A percentile compares a stretch with the other conserved stretches of the same genome.
phyloP scores from a whole-genome alignment of 2,888 invertebrate species.

The Villa cingulata region DNA sequence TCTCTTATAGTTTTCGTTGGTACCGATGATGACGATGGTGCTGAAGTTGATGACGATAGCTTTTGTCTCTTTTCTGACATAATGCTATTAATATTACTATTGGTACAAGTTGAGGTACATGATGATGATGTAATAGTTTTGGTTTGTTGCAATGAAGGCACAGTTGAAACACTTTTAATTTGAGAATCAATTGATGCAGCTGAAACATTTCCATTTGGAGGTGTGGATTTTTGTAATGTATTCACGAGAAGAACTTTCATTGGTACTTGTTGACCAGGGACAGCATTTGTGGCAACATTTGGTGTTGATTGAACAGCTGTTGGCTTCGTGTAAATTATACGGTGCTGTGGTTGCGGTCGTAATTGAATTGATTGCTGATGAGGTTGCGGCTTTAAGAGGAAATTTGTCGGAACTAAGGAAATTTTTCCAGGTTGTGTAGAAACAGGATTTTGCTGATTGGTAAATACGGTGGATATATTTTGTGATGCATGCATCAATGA shows the following conservation, averaged over 20 bases:
- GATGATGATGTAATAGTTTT: no score
- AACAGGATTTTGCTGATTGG: constrained; percentile 3
- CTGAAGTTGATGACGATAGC: no score
- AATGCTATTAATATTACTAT: no score
- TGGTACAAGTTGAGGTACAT: background rate
- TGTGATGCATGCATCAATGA: constrained; percentile 6
- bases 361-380: constrained; percentile 14
- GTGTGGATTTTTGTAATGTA: constrained; percentile 16
- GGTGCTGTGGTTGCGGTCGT: constrained; percentile 14
- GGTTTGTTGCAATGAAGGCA: background rate
- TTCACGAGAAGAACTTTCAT: constrained; percentile 35
- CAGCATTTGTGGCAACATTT: background rate
- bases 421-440: constrained; percentile 24
- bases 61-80: no score
- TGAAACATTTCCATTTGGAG: constrained; percentile 1
- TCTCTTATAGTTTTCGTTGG: background rate
- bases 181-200: constrained; percentile 11
- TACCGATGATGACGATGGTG: no score
- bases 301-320: constrained; percentile 4
- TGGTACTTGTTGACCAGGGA: constrained; percentile 15
- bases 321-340: constrained; percentile 11
- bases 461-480: background rate
- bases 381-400: constrained; percentile 27
- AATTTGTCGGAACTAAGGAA: constrained; percentile 35
- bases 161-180: constrained; percentile 7